phyloP scores from a whole-genome alignment of 2,888 invertebrate genomes.

The Tubulanus polymorphus region DNA sequence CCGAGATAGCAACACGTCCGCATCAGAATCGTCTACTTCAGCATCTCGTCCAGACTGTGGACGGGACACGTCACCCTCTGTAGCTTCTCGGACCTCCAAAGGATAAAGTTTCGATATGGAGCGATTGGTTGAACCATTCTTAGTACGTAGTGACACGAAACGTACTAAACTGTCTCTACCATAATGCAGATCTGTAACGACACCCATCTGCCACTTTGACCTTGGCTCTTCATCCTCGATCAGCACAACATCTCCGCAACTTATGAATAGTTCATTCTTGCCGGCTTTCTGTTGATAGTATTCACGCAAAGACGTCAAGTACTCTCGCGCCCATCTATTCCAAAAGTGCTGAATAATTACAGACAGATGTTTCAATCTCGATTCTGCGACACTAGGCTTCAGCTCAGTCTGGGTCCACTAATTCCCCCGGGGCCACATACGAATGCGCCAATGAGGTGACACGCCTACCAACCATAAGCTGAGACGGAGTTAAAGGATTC shows the following conservation, averaged over 20 bases:
- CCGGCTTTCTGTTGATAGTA: background rate
- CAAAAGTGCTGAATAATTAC: background rate
- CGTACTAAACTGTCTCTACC: background rate
- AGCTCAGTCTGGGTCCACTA: background rate
- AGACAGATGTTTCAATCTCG: background rate
- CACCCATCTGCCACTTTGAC: background rate
- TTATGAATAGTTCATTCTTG: background rate
- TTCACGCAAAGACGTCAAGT: background rate
- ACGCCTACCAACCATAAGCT: slow-evolving; percentile 3
- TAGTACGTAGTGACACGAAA: background rate
- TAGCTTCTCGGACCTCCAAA: too few relatives aligned
- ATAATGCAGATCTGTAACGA: background rate
- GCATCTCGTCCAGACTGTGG: too few relatives aligned
- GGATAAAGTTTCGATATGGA: background rate
- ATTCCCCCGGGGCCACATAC: background rate
- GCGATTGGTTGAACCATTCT: background rate
- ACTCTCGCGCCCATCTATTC: background rate
- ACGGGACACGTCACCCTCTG: too few relatives aligned
- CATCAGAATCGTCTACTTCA: too few relatives aligned
- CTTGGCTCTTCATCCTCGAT: background rate
- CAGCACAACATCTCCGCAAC: background rate
- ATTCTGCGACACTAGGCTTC: background rate
- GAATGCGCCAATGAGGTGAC: background rate
- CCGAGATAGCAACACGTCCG: too few relatives aligned
- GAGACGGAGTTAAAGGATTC: slow-evolving; percentile 9